Percentiles rank a stretch among this genome's conserved stretches.
These are phyloP conservation scores for Neoniphon sammara DNA, from an alignment of 2,797 vertebrate species.

Conservation along the genomic window DNA sequence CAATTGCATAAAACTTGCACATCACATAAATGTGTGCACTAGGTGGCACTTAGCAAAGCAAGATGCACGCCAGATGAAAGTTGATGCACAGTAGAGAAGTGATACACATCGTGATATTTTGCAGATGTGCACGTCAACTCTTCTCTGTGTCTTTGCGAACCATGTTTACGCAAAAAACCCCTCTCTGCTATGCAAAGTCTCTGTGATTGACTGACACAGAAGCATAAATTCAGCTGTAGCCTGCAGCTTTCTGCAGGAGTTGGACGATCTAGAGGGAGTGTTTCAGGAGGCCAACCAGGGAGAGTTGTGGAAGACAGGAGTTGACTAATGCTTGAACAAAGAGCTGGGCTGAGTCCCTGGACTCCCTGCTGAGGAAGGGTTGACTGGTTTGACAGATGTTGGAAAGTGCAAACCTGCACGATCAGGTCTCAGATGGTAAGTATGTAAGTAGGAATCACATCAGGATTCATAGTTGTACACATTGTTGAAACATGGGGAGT, in stretches of 20 bases:
- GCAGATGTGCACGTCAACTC: no score
- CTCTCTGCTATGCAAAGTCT: no score
- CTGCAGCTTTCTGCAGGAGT: no score
- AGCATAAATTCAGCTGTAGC: background rate
- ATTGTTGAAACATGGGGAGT: constrained; percentile 4
- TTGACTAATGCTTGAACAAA: background rate
- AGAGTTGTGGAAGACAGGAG: background rate
- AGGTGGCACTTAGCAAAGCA: no score
- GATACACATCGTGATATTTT: no score
- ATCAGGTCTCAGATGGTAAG: constrained; percentile 4
- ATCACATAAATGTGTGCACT: no score
- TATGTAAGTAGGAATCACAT: background rate
- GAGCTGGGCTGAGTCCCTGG: background rate
- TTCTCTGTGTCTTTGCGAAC: no score
- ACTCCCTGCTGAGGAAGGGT: background rate
- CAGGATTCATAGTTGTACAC: background rate
- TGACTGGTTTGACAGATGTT: constrained; percentile 10
- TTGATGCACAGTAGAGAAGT: no score
- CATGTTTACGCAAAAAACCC: no score
- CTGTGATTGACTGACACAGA: no score
- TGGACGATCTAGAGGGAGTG: background rate
- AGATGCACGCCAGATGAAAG: no score
- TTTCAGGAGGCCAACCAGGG: background rate
- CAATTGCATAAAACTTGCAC: no score
- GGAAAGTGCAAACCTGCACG: background rate